Percentiles rank a stretch among this genome's conserved stretches.
phyloP scores from a whole-genome alignment of 2,888 invertebrate species.

The Oxytorus armatus region DNA sequence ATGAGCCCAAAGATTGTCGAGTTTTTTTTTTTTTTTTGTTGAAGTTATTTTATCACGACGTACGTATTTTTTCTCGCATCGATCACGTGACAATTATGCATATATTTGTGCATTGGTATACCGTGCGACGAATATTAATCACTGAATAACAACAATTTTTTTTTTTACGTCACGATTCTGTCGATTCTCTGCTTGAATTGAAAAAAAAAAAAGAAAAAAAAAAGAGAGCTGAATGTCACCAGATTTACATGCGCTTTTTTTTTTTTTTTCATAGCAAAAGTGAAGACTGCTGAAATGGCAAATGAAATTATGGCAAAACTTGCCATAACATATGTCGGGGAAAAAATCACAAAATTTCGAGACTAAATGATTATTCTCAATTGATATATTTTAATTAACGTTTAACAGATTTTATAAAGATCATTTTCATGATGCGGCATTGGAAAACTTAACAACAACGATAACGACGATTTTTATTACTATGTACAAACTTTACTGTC shows the following conservation, averaged over 20 bases:
- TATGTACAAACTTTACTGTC: conserved; percentile 27
- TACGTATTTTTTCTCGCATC: conserved; percentile 35
- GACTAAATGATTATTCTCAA: neutral
- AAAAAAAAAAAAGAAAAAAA: conserved; percentile 29
- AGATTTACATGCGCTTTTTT: conserved; percentile 16
- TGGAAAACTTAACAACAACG: neutral
- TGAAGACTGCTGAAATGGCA: neutral
- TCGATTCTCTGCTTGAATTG: conserved; percentile 6
- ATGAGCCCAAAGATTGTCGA: no score
- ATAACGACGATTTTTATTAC: conserved; percentile 27
- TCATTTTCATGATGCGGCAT: conserved; percentile 41
- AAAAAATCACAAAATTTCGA: neutral
- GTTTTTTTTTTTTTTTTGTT: no score
- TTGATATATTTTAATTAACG: conserved; percentile 29
- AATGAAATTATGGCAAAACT: conserved; percentile 2
- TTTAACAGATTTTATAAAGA: conserved; percentile 51
- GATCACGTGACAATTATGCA: conserved; percentile 39
- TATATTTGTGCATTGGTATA: conserved; percentile 9
- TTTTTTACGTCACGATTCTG: conserved; percentile 44
- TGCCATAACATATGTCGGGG: neutral
- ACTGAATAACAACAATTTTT: conserved; percentile 40
- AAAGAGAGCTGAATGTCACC: conserved; percentile 49
- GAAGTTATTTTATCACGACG: no score
- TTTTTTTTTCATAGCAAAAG: conserved; percentile 26
- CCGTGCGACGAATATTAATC: conserved; percentile 35